Evolutionary conservation across 1,140 invertebrate species (phyloP).

Genomic region (Drosophila pallidifrons): DNA sequence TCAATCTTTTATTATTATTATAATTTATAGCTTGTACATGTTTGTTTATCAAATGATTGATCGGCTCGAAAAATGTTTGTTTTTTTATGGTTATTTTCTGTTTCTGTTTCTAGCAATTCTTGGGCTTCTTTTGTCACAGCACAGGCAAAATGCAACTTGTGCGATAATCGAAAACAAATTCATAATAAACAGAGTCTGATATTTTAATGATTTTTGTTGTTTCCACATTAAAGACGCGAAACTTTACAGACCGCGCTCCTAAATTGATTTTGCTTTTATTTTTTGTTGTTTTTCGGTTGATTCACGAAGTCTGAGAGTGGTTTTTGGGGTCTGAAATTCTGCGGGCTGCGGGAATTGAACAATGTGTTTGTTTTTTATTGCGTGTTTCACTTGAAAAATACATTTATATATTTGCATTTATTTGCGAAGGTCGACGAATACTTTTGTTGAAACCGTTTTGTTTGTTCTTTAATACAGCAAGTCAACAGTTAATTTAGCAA

Average conservation of each 20-base stretch:
- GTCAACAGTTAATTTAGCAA: slow-evolving; percentile 60
- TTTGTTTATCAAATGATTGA: slow-evolving; percentile 72
- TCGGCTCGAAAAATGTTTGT: slow-evolving; percentile 45
- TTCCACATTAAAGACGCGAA: slow-evolving; percentile 11
- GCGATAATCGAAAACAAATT: slow-evolving; percentile 18
- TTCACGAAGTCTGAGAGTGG: slow-evolving; percentile 43
- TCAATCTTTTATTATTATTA: slow-evolving; percentile 29
- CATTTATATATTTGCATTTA: background rate
- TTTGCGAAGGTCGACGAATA: slow-evolving; percentile 65
- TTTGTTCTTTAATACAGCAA: slow-evolving; percentile 67
- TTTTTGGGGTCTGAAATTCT: slow-evolving; percentile 9
- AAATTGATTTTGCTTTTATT: slow-evolving; percentile 56
- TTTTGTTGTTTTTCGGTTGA: slow-evolving; percentile 36
- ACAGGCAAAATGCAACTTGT: slow-evolving; percentile 5
- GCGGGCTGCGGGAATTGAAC: slow-evolving; percentile 48
- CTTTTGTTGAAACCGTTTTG: slow-evolving; percentile 50
- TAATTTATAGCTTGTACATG: slow-evolving; percentile 22
- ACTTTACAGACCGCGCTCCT: slow-evolving; percentile 53
- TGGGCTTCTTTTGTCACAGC: background rate
- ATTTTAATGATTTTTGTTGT: slow-evolving; percentile 8
- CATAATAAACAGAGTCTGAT: slow-evolving; percentile 3
- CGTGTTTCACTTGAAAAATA: slow-evolving; percentile 64
- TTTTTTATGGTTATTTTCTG: slow-evolving; percentile 36
- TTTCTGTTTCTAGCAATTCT: slow-evolving; percentile 32
- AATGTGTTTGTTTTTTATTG: slow-evolving; percentile 52